Evolutionary conservation across 2,797 vertebrate species (phyloP), one percentile per base, ranked within the genome.

Genomic region (Heliangelus exortis): DNA sequence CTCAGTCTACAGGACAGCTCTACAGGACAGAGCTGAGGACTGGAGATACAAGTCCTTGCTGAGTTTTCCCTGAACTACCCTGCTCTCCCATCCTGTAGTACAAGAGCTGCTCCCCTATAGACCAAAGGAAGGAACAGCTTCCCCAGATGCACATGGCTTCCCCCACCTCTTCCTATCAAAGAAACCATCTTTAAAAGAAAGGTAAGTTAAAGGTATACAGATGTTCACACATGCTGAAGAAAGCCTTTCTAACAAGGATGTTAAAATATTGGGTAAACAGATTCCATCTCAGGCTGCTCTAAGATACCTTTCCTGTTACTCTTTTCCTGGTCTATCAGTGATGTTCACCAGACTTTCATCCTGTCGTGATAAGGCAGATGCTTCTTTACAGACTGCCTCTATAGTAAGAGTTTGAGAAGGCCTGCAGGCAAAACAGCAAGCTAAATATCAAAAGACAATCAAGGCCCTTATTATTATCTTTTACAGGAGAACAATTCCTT

Each of bases 11-110:
- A 57, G 61, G 17, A 65, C 3, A 6, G 25, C 31, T 79, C 79
- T 54, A n/a, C n/a, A n/a, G 34, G 34, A 34, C 28, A 18, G 22
- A 69, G 39, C 18, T 58, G 50, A 94, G 47, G 9, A 33, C 17
- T 57, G 62, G 6, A 7, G 12, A 55, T 87, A 34, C 45, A 72
- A 29, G 53, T 50, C 31, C 31, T 84, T 18, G 0, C 5, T 4
- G 14, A 0, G 0, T 28, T 82, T 61, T 36, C 6, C 28, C 7
- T 1, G 0, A 8, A 71, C 2, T 15, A 10, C 2, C 34, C 22
- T 1, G 0, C 15, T 4, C 28, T 78, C 41, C 16, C 36, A 54
- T 18, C 25, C 53, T 1, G 1, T 4, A 7, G 41, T 20, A n/a
- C 1, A 0, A 43, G 29, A 41, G 26, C 36, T 90, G 55, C 41